Evolutionary conservation across 2,888 invertebrate species (phyloP).

Genomic region (Chelonus formosanus): DNA sequence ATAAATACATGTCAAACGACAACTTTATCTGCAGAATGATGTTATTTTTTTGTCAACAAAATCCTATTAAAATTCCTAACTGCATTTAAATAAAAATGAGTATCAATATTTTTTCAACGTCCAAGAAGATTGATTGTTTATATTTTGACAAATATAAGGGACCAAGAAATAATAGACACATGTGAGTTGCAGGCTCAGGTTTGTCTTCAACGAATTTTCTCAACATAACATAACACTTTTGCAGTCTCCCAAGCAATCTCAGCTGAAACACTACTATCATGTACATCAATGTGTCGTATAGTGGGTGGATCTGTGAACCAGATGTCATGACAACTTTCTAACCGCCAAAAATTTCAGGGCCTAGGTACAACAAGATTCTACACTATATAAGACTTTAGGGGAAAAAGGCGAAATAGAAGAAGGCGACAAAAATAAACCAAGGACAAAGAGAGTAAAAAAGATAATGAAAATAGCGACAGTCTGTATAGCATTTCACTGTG

Average conservation of each 20-base stretch:
- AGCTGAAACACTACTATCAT: background rate
- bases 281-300: background rate
- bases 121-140: background rate
- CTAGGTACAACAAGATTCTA: constrained; percentile 28
- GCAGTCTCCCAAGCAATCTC: background rate
- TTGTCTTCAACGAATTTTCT: constrained; percentile 33
- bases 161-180: constrained; percentile 24
- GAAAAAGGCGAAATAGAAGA: too few relatives aligned
- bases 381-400: background rate
- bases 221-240: constrained; percentile 2
- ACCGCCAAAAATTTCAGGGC: constrained; percentile 16
- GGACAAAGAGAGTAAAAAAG: too few relatives aligned
- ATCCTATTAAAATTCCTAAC: too few relatives aligned
- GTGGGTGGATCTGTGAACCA: constrained; percentile 51
- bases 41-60: too few relatives aligned
- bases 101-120: too few relatives aligned
- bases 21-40: too few relatives aligned
- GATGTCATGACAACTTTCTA: constrained; percentile 46
- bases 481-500: too few relatives aligned
- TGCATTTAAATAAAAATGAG: too few relatives aligned
- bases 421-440: too few relatives aligned
- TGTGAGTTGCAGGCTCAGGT: constrained; percentile 30
- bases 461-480: too few relatives aligned
- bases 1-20: too few relatives aligned
- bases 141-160: background rate